Percentiles rank a stretch among this genome's conserved stretches.
Evolutionary conservation across 2,888 invertebrate species (phyloP).

Genomic region (Panzeria rudis): DNA sequence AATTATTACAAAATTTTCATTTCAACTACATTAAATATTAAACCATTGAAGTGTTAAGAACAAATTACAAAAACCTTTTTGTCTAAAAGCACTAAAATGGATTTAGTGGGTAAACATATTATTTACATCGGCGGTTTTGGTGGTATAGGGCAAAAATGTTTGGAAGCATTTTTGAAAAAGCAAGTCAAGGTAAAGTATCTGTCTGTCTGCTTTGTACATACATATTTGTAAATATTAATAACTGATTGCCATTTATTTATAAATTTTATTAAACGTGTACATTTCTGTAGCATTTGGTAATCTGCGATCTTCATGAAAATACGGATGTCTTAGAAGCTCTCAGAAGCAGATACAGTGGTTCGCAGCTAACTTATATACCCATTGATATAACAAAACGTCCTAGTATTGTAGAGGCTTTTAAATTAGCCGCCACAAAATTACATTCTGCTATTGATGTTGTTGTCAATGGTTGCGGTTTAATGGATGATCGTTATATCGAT

Average conservation of each 20-base stretch:
- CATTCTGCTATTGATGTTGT: conserved; percentile 72
- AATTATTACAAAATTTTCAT: conserved; percentile 28
- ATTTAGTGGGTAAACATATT: conserved; percentile 79
- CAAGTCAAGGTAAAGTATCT: conserved; percentile 72
- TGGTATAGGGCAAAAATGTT: conserved; percentile 76
- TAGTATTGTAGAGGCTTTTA: conserved; percentile 65
- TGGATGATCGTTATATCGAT: conserved; percentile 74
- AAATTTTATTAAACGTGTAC: background rate
- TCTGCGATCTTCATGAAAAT: conserved; percentile 74
- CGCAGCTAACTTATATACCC: conserved; percentile 40
- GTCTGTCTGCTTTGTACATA: background rate
- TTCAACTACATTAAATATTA: conserved; percentile 15
- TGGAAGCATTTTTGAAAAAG: conserved; percentile 70
- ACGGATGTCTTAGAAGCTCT: conserved; percentile 37
- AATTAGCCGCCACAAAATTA: conserved; percentile 49
- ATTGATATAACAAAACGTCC: conserved; percentile 67
- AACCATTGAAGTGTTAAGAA: conserved; percentile 45
- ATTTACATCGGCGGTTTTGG: conserved; percentile 78
- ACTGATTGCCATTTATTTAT: background rate
- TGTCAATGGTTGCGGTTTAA: conserved; percentile 75
- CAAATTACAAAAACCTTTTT: background rate
- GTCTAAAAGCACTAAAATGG: conserved; percentile 71
- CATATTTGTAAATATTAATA: background rate
- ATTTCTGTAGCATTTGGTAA: conserved; percentile 72
- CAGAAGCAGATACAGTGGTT: conserved; percentile 11